These are phyloP conservation scores for Drosophila bocki DNA, from an alignment of 1,140 invertebrate species.

Conservation along the genomic window DNA sequence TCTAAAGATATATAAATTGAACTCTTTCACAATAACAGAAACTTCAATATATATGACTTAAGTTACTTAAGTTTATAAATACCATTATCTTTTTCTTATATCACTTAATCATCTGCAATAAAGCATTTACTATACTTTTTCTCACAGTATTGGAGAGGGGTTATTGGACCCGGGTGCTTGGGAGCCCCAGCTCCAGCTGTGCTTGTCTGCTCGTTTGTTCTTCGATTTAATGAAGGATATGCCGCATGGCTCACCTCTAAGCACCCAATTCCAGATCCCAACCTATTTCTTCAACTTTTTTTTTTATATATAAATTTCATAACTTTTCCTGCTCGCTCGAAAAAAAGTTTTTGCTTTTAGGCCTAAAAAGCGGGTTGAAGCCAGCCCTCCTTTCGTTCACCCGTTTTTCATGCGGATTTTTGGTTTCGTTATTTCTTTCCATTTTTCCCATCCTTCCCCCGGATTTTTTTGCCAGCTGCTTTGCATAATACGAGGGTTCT, in stretches of 20 bases:
- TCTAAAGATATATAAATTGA: not conserved
- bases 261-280: constrained; percentile 38
- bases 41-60: too few relatives aligned
- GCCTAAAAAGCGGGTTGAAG: constrained; percentile 50
- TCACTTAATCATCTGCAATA: too few relatives aligned
- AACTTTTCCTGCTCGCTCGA: constrained; percentile 54
- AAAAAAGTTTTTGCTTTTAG: constrained; percentile 72
- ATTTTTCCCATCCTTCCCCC: constrained; percentile 38
- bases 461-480: constrained; percentile 51
- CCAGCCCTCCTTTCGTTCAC: constrained; percentile 16
- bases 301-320: constrained; percentile 66
- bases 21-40: too few relatives aligned
- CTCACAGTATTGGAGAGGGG: constrained; percentile 14
- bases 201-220: constrained; percentile 78
- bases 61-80: too few relatives aligned
- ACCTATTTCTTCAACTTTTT: constrained; percentile 42
- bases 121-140: constrained; percentile 1
- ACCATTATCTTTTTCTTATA: too few relatives aligned
- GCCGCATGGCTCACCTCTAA: constrained; percentile 68
- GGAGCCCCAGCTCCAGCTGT: constrained; percentile 41
- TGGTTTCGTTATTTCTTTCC: constrained; percentile 29
- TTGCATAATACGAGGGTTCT: constrained; percentile 67
- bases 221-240: constrained; percentile 84
- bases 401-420: constrained; percentile 63
- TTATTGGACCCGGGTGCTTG: constrained; percentile 50